Conservation (phyloP, 1,140 invertebrate genomes). For the Orussus abietinus region DNA sequence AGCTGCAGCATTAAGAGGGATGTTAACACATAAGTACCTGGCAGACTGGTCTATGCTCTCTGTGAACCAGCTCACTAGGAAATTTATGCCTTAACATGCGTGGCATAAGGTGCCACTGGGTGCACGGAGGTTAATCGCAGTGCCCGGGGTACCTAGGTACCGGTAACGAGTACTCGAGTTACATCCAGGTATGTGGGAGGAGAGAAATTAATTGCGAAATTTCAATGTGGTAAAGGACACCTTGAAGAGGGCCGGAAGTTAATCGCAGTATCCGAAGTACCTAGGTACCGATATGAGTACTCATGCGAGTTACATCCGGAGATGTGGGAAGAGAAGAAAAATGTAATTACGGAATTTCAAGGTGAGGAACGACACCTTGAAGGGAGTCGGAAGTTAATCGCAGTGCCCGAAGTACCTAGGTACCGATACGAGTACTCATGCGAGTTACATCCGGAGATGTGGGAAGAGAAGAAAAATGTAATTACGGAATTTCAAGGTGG, state of each 20-base stretch:
- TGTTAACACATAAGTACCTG: slow-evolving; percentile 43
- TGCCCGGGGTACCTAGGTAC: slow-evolving; percentile 21
- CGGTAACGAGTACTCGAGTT: neutral
- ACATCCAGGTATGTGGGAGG: neutral
- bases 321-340: neutral
- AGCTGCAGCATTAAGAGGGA: slow-evolving; percentile 33
- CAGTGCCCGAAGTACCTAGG: slow-evolving; percentile 25
- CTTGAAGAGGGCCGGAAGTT: slow-evolving; percentile 21
- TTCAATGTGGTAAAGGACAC: neutral
- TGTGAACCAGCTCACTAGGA: slow-evolving; percentile 36
- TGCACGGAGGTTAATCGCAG: slow-evolving; percentile 36
- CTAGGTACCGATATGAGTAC: neutral
- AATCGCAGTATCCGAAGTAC: slow-evolving; percentile 30
- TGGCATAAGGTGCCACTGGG: slow-evolving; percentile 35
- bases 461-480: neutral
- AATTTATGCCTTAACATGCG: slow-evolving; percentile 37
- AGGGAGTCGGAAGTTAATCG: slow-evolving; percentile 30
- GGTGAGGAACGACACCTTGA: neutral
- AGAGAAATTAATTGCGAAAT: neutral
- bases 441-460: neutral
- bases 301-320: neutral
- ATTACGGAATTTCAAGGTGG: neutral
- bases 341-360: neutral
- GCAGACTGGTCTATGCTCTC: slow-evolving; percentile 44
- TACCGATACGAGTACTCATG: neutral